Percentiles rank a stretch among this genome's conserved stretches.
These are phyloP conservation scores for Campylomormyrus numenius DNA, from an alignment of 2,113 vertebrate species.

Conservation along the genomic window DNA sequence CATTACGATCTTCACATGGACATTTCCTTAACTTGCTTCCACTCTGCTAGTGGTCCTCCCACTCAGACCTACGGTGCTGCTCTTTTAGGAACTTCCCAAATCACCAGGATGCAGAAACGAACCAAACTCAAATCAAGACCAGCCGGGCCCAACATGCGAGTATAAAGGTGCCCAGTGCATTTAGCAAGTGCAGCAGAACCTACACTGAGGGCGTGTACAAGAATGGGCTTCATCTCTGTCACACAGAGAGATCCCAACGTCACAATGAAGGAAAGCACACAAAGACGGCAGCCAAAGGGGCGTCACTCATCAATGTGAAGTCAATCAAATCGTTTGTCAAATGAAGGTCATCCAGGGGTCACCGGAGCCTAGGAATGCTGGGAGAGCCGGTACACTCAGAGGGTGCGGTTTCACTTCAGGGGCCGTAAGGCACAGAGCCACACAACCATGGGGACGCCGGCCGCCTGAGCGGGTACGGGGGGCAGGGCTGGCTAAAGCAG, in stretches of 20 bases:
- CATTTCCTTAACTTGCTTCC: neutral
- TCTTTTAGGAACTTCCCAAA: neutral
- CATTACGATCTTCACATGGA: neutral
- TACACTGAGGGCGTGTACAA: neutral
- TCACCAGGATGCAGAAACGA: neutral
- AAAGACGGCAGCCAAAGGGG: neutral
- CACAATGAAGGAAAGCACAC: neutral
- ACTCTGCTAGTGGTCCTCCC: neutral
- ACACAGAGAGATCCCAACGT: neutral
- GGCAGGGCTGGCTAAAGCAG: no score
- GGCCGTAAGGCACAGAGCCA: no score
- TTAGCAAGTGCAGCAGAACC: neutral
- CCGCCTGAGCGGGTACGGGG: no score
- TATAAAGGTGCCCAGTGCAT: neutral
- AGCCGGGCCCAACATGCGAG: neutral
- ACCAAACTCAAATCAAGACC: neutral
- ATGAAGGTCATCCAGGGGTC: neutral
- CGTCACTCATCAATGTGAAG: neutral
- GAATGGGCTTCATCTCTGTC: neutral
- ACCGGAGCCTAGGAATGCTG: neutral
- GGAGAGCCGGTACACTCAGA: neutral
- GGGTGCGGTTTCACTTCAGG: no score
- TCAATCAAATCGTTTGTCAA: neutral
- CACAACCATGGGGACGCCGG: no score
- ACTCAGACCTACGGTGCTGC: neutral